Conservation (phyloP, 53 echinoderm and acorn worm genomes). For the Mesocentrotus franciscanus region DNA sequence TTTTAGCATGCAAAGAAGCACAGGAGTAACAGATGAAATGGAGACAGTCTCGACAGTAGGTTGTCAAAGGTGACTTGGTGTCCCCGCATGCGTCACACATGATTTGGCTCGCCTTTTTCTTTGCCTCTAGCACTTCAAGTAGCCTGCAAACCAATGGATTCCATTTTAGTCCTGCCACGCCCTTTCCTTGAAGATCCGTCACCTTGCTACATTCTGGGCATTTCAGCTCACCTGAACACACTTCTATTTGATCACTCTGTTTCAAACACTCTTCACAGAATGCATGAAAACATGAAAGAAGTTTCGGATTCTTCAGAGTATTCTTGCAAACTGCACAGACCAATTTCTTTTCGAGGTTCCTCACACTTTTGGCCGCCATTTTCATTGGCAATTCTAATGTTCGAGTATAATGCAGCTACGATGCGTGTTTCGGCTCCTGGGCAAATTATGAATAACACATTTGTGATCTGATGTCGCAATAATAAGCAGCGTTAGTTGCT, state of each 20-base stretch:
- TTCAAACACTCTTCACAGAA: too few species aligned
- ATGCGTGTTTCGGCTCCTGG: too few species aligned
- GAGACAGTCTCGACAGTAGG: neutral
- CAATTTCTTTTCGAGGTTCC: neutral
- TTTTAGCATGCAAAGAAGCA: neutral
- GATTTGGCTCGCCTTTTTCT: neutral
- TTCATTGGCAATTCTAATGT: too few species aligned
- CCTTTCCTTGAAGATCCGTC: neutral
- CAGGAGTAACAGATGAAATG: neutral
- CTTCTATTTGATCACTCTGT: neutral
- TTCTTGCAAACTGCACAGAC: neutral
- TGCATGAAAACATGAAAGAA: neutral
- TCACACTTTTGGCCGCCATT: neutral
- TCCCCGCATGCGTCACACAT: neutral
- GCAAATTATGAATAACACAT: too few species aligned
- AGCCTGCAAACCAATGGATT: neutral
- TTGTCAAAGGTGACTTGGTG: neutral
- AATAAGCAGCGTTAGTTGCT: too few species aligned
- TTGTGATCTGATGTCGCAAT: too few species aligned
- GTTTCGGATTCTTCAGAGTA: neutral
- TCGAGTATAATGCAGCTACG: too few species aligned
- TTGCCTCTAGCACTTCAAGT: neutral
- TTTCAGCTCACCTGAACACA: neutral
- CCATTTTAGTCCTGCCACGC: neutral
- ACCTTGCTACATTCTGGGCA: neutral